phyloP scores from a whole-genome alignment of 2,888 invertebrate genomes.

The Punctoribates punctum region DNA sequence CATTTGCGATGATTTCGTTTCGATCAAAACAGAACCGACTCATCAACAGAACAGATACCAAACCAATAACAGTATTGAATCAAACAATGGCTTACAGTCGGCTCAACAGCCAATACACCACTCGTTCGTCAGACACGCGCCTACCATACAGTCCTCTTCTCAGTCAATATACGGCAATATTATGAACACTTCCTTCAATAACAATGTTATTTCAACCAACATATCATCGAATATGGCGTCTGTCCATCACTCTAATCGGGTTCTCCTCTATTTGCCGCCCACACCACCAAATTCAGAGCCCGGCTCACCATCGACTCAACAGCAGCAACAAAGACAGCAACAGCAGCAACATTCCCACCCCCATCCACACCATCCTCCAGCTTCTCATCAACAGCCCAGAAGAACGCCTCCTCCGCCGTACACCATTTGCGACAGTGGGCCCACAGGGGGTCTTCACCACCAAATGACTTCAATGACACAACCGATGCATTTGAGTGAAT shows the following conservation, averaged over 20 bases:
- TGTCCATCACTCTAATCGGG: slow-evolving; percentile 29
- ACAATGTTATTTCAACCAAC: not conserved
- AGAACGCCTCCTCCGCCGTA: slow-evolving; percentile 37
- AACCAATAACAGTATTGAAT: not conserved
- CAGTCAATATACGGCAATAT: slow-evolving; percentile 34
- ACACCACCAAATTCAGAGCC: slow-evolving; percentile 85
- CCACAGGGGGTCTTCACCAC: not conserved
- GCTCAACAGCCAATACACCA: slow-evolving; percentile 29
- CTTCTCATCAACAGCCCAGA: slow-evolving; percentile 2
- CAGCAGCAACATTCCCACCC: slow-evolving; percentile 5
- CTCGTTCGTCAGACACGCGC: slow-evolving; percentile 7
- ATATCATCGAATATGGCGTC: slow-evolving; percentile 4
- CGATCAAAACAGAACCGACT: slow-evolving; percentile 31
- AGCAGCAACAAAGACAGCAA: slow-evolving; percentile 3
- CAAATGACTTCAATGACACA: slow-evolving; percentile 21
- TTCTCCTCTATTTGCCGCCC: slow-evolving; percentile 69
- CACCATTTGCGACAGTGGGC: not conserved
- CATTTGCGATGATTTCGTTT: slow-evolving; percentile 38
- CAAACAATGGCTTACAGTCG: not conserved
- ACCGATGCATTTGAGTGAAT: slow-evolving; percentile 3
- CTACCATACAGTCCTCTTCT: slow-evolving; percentile 10
- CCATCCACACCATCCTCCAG: slow-evolving; percentile 1
- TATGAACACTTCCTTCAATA: not conserved
- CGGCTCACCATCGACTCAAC: slow-evolving; percentile 61
- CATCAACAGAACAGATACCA: slow-evolving; percentile 25